Evolutionary conservation across 2,888 invertebrate genomes (phyloP), one percentile per base, ranked within the genome.

Genomic region (Hypsopygia costalis): DNA sequence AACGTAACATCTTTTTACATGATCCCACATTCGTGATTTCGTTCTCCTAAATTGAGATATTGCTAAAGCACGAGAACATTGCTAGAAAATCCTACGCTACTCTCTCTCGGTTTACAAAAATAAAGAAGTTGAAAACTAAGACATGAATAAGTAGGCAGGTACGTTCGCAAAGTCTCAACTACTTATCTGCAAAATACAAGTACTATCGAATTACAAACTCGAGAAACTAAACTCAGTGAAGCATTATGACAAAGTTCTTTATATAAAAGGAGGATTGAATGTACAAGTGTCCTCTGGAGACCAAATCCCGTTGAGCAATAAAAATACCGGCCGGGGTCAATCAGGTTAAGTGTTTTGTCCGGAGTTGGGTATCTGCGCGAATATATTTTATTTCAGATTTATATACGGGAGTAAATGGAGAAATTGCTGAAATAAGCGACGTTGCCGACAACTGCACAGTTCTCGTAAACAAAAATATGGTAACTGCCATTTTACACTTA

Each of bases 321-420:
- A 79, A 81, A 81, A 80, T 80, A 78, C 81, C 79, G 58, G 16
- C 45, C 60, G 62, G 75, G 81, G 80, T 80, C 81, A 81, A 80
- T 80, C 79, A 78, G 74, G 78, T 75, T 77, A 76, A 80, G 80
- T 79, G 80, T 77, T 69, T 65, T 71, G 76, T 75, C 77, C 77
- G 51, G 46, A 54, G 71, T 55, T 53, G 67, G 56, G 59, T 62
- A 69, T 62, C 65, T 63, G 49, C 61, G 47, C 62, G 66, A 72
- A 71, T 75, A 70, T 73, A 73, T 74, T 66, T 62, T 58, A 68
- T 69, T 62, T 50, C 64, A 72, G 75, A 72, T 79, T 79, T 78
- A 73, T 75, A 69, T 55, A 54, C 57, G 56, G 59, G 55, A 55
- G 58, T 59, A 57, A 61, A 66, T 69, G 62, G 67, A 64, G 64